phyloP scores from a whole-genome alignment of 2,113 vertebrate genomes.

The Alligator sinensis region DNA sequence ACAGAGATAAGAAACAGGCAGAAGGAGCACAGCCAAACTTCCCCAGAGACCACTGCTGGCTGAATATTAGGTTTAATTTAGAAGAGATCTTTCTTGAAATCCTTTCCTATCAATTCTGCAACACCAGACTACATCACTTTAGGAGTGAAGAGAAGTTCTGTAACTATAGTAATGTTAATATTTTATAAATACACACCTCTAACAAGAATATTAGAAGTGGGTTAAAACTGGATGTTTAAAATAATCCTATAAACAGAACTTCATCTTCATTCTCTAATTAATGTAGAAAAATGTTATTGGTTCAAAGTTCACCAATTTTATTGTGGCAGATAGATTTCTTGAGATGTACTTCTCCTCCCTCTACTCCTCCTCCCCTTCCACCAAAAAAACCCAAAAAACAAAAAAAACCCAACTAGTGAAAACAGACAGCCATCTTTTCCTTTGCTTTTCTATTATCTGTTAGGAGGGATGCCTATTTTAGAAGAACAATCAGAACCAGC shows the following conservation, averaged over 20 bases:
- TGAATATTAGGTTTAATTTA: background rate
- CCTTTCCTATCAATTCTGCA: background rate
- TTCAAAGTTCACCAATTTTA: background rate
- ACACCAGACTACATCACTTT: background rate
- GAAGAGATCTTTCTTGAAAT: fast-evolving
- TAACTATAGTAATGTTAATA: background rate
- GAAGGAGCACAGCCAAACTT: background rate
- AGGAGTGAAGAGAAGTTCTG: background rate
- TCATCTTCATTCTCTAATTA: fast-evolving
- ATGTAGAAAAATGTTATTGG: background rate
- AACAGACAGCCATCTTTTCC: background rate
- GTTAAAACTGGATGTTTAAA: background rate
- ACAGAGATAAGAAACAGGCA: background rate
- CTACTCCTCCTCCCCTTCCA: background rate
- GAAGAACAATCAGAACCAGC: background rate
- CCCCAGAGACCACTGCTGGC: background rate
- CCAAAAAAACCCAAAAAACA: background rate
- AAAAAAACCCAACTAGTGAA: background rate
- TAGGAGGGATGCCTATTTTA: background rate
- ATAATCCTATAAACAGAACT: background rate
- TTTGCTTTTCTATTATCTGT: conserved; percentile 21
- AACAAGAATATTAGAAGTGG: background rate
- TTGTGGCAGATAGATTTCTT: background rate
- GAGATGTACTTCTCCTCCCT: background rate
- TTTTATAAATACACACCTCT: background rate